These are phyloP conservation scores for Characodon lateralis DNA, from an alignment of 2,797 vertebrate species.

Conservation along the genomic window DNA sequence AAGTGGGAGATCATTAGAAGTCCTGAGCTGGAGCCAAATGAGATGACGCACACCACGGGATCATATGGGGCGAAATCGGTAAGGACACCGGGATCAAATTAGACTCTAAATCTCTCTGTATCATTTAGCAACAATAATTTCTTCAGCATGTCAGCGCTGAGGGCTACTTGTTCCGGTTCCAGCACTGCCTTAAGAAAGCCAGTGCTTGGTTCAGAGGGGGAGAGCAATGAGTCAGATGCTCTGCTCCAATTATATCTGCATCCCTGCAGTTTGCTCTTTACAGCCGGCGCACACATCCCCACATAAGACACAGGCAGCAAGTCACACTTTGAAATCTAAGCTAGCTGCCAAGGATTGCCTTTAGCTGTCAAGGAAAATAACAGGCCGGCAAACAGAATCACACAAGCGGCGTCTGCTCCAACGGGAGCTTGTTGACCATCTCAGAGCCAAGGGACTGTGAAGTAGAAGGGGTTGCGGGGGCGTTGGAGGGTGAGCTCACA, in stretches of 20 bases:
- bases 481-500: constrained; percentile 56
- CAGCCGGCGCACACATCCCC: constrained; percentile 58
- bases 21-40: constrained; percentile 62
- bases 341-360: constrained; percentile 62
- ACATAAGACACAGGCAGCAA: constrained; percentile 33
- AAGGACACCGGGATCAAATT: constrained; percentile 64
- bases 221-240: constrained; percentile 76
- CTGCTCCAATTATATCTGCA: constrained; percentile 80
- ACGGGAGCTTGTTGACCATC: constrained; percentile 75
- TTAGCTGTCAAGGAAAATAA: constrained; percentile 67
- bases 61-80: constrained; percentile 60
- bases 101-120: constrained; percentile 63
- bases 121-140: constrained; percentile 72
- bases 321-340: constrained; percentile 70
- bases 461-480: constrained; percentile 18
- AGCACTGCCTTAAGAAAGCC: constrained; percentile 51
- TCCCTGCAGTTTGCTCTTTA: constrained; percentile 73
- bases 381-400: constrained; percentile 55
- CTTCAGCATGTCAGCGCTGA: constrained; percentile 60
- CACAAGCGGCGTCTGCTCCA: constrained; percentile 39
- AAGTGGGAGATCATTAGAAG: constrained; percentile 70
- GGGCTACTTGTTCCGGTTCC: constrained; percentile 66
- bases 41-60: constrained; percentile 65
- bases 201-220: constrained; percentile 54
- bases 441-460: constrained; percentile 63